Evolutionary conservation across 2,888 invertebrate genomes (phyloP).

Genomic region (Athalia cordata): DNA sequence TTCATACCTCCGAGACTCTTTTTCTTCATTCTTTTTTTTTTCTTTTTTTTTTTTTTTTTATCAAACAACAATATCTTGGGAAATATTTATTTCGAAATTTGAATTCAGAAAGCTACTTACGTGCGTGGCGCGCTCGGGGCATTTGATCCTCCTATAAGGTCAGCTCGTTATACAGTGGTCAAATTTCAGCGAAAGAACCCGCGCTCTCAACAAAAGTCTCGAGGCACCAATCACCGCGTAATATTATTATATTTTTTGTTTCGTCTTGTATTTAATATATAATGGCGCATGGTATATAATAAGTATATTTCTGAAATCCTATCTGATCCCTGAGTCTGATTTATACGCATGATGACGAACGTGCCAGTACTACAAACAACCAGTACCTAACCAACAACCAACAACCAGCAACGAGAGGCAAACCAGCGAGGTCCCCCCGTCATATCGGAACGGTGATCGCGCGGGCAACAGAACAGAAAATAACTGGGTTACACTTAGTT

Average conservation of each 20-base stretch:
- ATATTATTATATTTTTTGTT: not conserved
- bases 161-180: not conserved
- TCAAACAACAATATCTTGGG: not conserved
- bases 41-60: too few relatives aligned
- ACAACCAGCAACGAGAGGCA: conserved; percentile 46
- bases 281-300: conserved; percentile 64
- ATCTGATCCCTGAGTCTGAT: conserved; percentile 72
- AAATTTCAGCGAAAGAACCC: conserved; percentile 17
- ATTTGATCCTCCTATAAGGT: not conserved
- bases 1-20: too few relatives aligned
- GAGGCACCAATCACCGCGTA: conserved; percentile 24
- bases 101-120: not conserved
- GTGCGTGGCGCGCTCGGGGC: not conserved
- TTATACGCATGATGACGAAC: conserved; percentile 73
- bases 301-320: conserved; percentile 70
- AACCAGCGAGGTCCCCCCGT: conserved; percentile 50
- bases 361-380: conserved; percentile 72
- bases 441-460: conserved; percentile 67
- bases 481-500: conserved; percentile 73
- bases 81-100: not conserved
- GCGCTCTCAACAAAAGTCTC: conserved; percentile 1
- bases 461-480: conserved; percentile 65
- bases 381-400: conserved; percentile 61
- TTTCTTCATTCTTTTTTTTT: too few relatives aligned
- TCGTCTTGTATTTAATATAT: conserved; percentile 54